These are phyloP conservation scores for Hycleus cichorii DNA, from an alignment of 1,140 invertebrate species.

Conservation along the genomic window DNA sequence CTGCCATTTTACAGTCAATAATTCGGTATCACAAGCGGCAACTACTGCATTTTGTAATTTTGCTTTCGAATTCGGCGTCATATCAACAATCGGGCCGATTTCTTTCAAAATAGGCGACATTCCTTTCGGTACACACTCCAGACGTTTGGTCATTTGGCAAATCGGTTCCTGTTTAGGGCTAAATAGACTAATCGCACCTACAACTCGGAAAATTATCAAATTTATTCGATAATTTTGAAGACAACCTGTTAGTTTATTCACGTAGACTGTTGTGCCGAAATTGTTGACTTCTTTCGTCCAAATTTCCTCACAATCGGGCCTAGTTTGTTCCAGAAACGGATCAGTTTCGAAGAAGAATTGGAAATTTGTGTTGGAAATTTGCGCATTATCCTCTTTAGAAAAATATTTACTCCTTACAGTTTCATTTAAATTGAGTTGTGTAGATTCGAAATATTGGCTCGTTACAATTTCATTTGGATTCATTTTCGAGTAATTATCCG, in stretches of 20 bases:
- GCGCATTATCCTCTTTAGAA: no score
- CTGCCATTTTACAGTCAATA: conserved; percentile 38
- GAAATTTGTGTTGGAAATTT: no score
- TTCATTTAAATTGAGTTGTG: no score
- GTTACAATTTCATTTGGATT: no score
- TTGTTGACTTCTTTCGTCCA: background rate
- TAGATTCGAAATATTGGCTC: no score
- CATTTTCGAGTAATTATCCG: no score
- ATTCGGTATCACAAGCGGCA: conserved; percentile 32
- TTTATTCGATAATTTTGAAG: background rate
- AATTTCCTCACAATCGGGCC: background rate
- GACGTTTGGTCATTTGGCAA: conserved; percentile 30
- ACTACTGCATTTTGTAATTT: conserved; percentile 28
- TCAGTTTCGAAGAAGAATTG: no score
- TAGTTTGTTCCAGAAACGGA: no score
- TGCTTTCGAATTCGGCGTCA: conserved; percentile 32
- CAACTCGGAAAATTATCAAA: no score
- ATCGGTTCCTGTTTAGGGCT: conserved; percentile 21
- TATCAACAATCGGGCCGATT: conserved; percentile 20
- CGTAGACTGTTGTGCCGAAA: background rate
- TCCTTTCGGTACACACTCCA: conserved; percentile 40
- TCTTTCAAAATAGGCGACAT: conserved; percentile 37
- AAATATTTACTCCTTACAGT: no score
- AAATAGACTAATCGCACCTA: background rate
- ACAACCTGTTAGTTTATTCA: background rate